phyloP scores from a whole-genome alignment of 2,113 vertebrate genomes.

The Colius striatus region DNA sequence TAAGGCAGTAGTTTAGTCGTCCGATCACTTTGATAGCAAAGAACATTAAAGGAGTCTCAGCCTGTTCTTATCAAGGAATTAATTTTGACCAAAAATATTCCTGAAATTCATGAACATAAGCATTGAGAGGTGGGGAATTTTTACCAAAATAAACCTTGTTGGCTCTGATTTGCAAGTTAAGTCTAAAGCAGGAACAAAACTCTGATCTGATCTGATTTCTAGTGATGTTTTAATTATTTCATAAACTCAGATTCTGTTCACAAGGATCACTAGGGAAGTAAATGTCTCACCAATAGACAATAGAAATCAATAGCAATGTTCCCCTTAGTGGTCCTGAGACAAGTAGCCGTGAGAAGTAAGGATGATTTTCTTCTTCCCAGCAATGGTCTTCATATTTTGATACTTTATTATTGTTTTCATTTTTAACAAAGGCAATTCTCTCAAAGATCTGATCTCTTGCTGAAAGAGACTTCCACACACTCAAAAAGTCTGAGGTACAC shows the following conservation, averaged over 20 bases:
- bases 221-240: not conserved
- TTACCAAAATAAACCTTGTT: not conserved
- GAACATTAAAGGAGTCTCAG: not conserved
- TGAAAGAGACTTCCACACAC: not conserved
- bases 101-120: not conserved
- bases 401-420: not conserved
- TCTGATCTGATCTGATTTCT: not conserved
- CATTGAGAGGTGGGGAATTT: not conserved
- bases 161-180: not conserved
- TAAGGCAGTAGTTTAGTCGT: not conserved
- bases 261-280: not conserved
- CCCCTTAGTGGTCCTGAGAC: not conserved
- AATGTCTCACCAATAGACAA: not conserved
- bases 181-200: not conserved
- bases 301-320: not conserved
- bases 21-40: not conserved
- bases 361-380: not conserved
- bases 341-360: not conserved
- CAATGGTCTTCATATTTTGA: not conserved
- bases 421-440: not conserved
- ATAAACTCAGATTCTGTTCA: not conserved
- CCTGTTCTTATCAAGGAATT: not conserved
- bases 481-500: not conserved
- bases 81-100: not conserved
- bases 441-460: not conserved